A percentile compares a stretch with the other conserved stretches of the same genome.
phyloP scores from a whole-genome alignment of 2,888 invertebrate species.

The Trachelus iudaicus region DNA sequence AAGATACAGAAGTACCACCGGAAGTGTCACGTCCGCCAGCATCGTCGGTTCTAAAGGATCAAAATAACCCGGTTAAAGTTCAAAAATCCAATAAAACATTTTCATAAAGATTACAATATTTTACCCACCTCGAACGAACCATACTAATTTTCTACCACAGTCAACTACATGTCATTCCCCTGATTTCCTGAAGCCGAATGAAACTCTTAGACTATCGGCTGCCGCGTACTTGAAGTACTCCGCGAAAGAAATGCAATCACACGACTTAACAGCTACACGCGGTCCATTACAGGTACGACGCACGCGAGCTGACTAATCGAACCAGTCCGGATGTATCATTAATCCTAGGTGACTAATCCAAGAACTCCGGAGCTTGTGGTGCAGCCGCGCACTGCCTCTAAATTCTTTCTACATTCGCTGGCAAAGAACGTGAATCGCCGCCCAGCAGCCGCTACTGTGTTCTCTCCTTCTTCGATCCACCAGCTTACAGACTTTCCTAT shows the following conservation, averaged over 20 bases:
- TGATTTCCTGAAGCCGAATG: not conserved
- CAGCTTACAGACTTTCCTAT: not conserved
- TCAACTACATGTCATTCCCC: constrained; percentile 23
- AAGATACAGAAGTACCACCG: not conserved
- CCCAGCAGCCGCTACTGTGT: constrained; percentile 5
- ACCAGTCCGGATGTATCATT: constrained; percentile 27
- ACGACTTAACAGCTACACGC: not conserved
- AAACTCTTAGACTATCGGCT: not conserved
- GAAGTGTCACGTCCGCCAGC: not conserved
- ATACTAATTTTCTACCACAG: constrained; percentile 24
- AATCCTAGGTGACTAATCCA: constrained; percentile 48
- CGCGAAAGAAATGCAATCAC: not conserved
- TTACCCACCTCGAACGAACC: constrained; percentile 38
- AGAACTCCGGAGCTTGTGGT: constrained; percentile 14
- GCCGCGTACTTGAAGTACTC: not conserved
- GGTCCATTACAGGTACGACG: not conserved
- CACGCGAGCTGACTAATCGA: constrained; percentile 46
- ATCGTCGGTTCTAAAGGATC: constrained; percentile 26
- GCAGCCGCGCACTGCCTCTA: constrained; percentile 1
- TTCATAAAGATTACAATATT: not conserved
- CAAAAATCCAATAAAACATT: not conserved
- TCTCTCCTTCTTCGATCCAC: constrained; percentile 7
- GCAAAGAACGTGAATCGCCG: constrained; percentile 31
- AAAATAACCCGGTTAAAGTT: not conserved
- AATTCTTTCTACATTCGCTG: constrained; percentile 34